These are phyloP conservation scores for Brachionus plicatilis DNA, from an alignment of 1,140 invertebrate genomes.

Conservation along the genomic window DNA sequence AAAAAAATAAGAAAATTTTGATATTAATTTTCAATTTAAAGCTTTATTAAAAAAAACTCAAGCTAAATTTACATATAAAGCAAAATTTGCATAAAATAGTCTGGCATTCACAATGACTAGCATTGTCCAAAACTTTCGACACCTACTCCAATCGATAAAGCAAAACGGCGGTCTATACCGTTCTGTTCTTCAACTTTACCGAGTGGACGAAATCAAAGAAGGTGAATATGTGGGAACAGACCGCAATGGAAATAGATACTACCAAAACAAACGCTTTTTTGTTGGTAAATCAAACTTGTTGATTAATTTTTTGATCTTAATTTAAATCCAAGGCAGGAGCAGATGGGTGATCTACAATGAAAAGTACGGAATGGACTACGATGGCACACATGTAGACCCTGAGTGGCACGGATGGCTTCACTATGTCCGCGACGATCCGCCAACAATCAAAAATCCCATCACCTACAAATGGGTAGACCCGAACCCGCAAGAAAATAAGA, in stretches of 20 bases:
- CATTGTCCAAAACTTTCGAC: constrained; percentile 22
- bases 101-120: constrained; percentile 20
- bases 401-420: constrained; percentile 64
- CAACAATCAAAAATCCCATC: constrained; percentile 56
- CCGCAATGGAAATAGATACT: constrained; percentile 93
- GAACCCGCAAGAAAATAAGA: constrained; percentile 70
- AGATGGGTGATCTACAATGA: constrained; percentile 85
- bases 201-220: constrained; percentile 77
- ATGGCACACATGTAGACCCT: constrained; percentile 82
- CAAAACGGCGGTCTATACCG: constrained; percentile 8
- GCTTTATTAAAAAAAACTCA: neutral
- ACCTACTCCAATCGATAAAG: neutral
- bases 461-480: constrained; percentile 70
- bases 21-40: neutral
- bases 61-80: neutral
- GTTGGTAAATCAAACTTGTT: constrained; percentile 60
- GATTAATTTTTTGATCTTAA: neutral
- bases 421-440: constrained; percentile 68
- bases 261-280: constrained; percentile 81
- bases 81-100: neutral
- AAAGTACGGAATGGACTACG: constrained; percentile 73
- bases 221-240: constrained; percentile 84
- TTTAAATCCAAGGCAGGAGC: constrained; percentile 65
- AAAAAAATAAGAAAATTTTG: neutral
- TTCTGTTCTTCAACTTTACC: constrained; percentile 15